Conservation (phyloP, 2,797 vertebrate species). For the Tadarida brasiliensis region DNA sequence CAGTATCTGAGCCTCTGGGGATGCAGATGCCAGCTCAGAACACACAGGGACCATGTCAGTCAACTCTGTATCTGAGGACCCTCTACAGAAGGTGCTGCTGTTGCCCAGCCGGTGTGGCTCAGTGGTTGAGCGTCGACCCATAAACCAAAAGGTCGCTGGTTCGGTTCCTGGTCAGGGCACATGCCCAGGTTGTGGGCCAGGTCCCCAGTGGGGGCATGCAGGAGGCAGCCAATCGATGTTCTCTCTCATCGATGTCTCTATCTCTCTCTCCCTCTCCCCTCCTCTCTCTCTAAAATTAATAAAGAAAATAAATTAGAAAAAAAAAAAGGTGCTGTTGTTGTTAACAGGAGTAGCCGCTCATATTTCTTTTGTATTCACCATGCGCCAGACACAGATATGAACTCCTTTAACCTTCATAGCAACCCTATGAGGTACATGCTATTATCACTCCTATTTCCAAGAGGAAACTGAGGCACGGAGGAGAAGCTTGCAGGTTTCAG, state of each 20-base stretch:
- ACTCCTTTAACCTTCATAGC: not conserved
- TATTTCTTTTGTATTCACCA: not conserved
- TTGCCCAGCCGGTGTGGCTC: too few relatives aligned
- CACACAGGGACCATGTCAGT: not conserved
- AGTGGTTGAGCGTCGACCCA: too few relatives aligned
- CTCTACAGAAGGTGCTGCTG: not conserved
- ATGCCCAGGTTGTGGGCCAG: too few relatives aligned
- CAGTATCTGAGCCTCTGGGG: not conserved
- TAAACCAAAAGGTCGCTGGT: too few relatives aligned
- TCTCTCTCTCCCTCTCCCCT: too few relatives aligned
- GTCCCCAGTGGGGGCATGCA: too few relatives aligned
- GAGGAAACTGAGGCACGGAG: conserved; percentile 44
- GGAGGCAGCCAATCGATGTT: too few relatives aligned
- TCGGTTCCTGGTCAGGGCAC: too few relatives aligned
- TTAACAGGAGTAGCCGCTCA: not conserved
- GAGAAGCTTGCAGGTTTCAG: not conserved
- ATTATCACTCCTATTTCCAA: not conserved
- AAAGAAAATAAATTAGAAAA: too few relatives aligned
- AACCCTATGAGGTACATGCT: not conserved
- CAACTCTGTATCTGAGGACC: not conserved
- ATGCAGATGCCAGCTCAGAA: not conserved
- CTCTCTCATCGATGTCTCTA: too few relatives aligned
- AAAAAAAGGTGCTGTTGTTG: not conserved
- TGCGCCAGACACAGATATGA: not conserved
- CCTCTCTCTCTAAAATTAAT: too few relatives aligned